A percentile compares a stretch with the other conserved stretches of the same genome.
phyloP scores from a whole-genome alignment of 2,797 vertebrate genomes.

The Pangasius macronema region DNA sequence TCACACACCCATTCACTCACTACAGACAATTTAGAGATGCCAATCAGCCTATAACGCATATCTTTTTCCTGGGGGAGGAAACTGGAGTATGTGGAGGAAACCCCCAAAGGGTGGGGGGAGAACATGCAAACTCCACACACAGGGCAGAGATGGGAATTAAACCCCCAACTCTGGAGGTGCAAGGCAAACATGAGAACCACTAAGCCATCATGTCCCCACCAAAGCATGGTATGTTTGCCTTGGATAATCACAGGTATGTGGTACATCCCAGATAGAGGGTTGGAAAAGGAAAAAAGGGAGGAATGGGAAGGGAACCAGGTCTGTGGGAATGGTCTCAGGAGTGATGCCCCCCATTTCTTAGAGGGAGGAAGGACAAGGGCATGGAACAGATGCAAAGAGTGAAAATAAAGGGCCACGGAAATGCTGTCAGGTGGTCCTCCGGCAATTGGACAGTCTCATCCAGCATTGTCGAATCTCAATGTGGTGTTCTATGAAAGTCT shows the following conservation, averaged over 20 bases:
- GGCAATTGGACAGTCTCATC: neutral
- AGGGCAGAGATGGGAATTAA: no score
- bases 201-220: neutral
- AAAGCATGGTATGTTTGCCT: neutral
- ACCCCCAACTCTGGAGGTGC: no score
- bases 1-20: no score
- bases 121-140: no score
- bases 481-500: neutral
- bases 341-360: neutral
- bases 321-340: neutral
- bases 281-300: neutral
- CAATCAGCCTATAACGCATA: no score
- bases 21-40: no score
- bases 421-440: constrained; percentile 5
- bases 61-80: no score
- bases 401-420: neutral
- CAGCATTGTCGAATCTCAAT: neutral
- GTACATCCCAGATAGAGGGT: neutral
- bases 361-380: neutral
- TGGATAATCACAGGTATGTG: neutral
- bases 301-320: neutral
- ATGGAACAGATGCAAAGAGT: neutral
- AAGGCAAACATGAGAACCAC: no score
- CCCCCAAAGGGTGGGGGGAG: no score
- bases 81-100: no score